Base-by-base conservation (phyloP, 92 coral and sea anemone species). In the Heliopora coerulea region DNA sequence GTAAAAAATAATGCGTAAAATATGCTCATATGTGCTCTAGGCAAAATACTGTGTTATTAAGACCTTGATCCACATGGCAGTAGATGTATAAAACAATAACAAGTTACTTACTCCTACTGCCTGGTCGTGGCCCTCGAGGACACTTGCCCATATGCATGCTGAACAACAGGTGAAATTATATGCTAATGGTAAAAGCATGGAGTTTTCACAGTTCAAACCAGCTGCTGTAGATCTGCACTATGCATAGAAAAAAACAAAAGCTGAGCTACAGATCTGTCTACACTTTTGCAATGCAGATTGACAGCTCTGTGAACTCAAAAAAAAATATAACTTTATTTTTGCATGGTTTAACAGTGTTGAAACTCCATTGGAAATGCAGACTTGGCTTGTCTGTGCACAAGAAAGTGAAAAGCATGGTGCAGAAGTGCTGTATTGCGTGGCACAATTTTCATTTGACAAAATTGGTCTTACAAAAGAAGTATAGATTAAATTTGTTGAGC, bases 101-200 rank as follows among this genome's bases (percentile, higher is more conserved):
- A 62, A 62, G 37, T 62, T 29, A 18, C 32, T 62, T 12, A 62
- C 68, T 29, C 32, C 32, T n/a, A 17, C 68, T 62, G 68, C 68
- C 44, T 62, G 68, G 68, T 62, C 68, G 19, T 62, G 68, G 68
- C 68, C 68, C 26, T n/a, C 32, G 6, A 62, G 68, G 32, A n/a
- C 44, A 17, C 68, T 62, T 33, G 68, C 68, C 32, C 32, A 62
- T 33, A n/a, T 62, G 37, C 68, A 62, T 62, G 68, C 68, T n/a
- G 32, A 62, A 62, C 44, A 62, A 18, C 68, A 62, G 23, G 26
- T 19, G 12, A 62, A 33, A 44, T 5, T n/a, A 14, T 62, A n/a
- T 12, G 46, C 46, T 33, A 29, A 33, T 0, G 32, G 18, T 62
- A 21, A 62, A 23, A 62, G 32, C 46, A 33, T 3, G 37, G 32